These are phyloP conservation scores for Scaeva pyrastri DNA, from an alignment of 2,888 invertebrate species.

Conservation along the genomic window DNA sequence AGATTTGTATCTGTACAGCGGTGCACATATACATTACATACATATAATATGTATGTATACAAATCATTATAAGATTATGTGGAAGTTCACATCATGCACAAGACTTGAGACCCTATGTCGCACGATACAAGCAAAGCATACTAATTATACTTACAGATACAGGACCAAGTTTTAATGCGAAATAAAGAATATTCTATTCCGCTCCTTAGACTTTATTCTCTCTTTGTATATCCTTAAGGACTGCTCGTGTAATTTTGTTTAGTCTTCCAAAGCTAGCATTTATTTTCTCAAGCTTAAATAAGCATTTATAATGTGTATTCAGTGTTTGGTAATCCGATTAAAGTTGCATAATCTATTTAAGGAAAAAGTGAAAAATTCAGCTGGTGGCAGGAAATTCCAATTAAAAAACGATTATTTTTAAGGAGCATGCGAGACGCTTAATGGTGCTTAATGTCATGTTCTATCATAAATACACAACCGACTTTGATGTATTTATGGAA, in stretches of 20 bases:
- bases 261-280: conserved; percentile 12
- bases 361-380: conserved; percentile 23
- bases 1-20: conserved; percentile 29
- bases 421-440: conserved; percentile 31
- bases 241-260: conserved; percentile 16
- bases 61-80: conserved; percentile 55
- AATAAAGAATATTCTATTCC: conserved; percentile 50
- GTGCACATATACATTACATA: too few species aligned
- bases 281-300: conserved; percentile 24
- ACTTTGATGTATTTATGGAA: neutral
- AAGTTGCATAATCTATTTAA: conserved; percentile 51
- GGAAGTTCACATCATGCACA: conserved; percentile 41
- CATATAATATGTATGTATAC: too few species aligned
- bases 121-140: conserved; percentile 69
- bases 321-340: conserved; percentile 24
- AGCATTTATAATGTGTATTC: conserved; percentile 60
- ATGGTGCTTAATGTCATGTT: conserved; percentile 45
- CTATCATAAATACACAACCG: conserved; percentile 13
- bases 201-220: neutral
- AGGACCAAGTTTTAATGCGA: conserved; percentile 64
- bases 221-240: neutral
- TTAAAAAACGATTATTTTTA: conserved; percentile 69
- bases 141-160: conserved; percentile 73
- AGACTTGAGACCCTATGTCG: conserved; percentile 58
- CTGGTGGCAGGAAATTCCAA: conserved; percentile 41